Conservation (phyloP, 2,797 vertebrate species). For the Sarcophilus harrisii region DNA sequence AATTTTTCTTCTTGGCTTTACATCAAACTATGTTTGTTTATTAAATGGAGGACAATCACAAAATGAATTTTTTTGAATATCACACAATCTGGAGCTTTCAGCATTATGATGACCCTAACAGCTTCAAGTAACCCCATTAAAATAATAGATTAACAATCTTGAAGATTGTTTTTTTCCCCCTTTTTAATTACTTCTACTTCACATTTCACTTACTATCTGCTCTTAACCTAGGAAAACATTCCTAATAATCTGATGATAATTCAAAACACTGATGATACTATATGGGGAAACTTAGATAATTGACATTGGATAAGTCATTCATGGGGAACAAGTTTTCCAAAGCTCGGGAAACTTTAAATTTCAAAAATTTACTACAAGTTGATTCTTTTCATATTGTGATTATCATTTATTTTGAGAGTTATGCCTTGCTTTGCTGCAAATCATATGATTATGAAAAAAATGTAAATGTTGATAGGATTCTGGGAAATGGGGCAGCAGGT, state of each 20-base stretch:
- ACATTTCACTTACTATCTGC: too few species aligned
- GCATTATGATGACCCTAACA: too few species aligned
- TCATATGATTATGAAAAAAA: background rate
- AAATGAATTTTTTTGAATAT: too few species aligned
- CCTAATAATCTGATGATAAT: background rate
- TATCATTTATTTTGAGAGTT: background rate
- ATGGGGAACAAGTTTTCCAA: background rate
- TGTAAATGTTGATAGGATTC: background rate
- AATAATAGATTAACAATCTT: too few species aligned
- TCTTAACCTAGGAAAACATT: background rate
- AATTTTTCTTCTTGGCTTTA: too few species aligned
- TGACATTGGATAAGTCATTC: background rate
- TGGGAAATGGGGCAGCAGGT: background rate
- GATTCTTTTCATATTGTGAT: background rate
- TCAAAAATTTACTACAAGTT: background rate
- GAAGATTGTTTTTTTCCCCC: conserved; percentile 68
- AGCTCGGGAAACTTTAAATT: background rate
- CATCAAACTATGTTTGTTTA: too few species aligned
- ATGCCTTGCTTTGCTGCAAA: background rate
- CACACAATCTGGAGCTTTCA: too few species aligned
- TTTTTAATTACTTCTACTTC: too few species aligned
- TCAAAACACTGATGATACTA: background rate
- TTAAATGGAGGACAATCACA: too few species aligned
- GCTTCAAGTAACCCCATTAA: too few species aligned
- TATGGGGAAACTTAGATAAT: background rate